A percentile compares a stretch with the other conserved stretches of the same genome.
Evolutionary conservation across 2,797 vertebrate species (phyloP).

Genomic region (Mergus octosetaceus): DNA sequence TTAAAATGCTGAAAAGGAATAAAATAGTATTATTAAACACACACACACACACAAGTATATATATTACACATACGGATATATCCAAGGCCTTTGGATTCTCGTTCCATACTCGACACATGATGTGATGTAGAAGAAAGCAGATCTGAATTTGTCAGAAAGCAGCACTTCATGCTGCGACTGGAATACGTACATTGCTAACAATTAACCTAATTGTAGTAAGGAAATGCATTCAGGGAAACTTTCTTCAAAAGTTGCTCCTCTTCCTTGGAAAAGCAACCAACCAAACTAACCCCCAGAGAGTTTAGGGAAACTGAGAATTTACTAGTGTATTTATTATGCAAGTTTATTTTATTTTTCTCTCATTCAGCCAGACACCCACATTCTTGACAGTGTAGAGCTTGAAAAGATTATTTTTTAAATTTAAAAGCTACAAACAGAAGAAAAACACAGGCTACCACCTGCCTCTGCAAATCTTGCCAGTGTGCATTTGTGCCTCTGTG

Average conservation of each 20-base stretch:
- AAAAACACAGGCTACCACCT: constrained; percentile 48
- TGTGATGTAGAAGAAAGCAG: not conserved
- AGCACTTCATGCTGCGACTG: constrained; percentile 18
- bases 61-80: not conserved
- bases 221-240: not conserved
- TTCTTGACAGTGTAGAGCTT: constrained; percentile 57
- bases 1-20: not conserved
- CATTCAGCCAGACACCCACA: constrained; percentile 67
- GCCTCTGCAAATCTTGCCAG: constrained; percentile 10
- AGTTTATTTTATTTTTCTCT: constrained; percentile 52
- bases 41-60: not conserved
- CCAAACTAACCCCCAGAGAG: not conserved
- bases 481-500: not conserved
- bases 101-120: not conserved
- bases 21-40: not conserved
- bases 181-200: not conserved
- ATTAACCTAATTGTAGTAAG: constrained; percentile 6
- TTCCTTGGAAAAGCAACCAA: constrained; percentile 8
- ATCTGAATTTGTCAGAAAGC: not conserved
- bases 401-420: constrained; percentile 26
- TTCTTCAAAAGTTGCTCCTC: not conserved
- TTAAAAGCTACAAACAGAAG: constrained; percentile 47
- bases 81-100: constrained; percentile 11
- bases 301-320: constrained; percentile 25
- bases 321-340: constrained; percentile 46